Evolutionary conservation across 2,888 invertebrate genomes (phyloP).

Genomic region (Tetanocera ferruginea): DNA sequence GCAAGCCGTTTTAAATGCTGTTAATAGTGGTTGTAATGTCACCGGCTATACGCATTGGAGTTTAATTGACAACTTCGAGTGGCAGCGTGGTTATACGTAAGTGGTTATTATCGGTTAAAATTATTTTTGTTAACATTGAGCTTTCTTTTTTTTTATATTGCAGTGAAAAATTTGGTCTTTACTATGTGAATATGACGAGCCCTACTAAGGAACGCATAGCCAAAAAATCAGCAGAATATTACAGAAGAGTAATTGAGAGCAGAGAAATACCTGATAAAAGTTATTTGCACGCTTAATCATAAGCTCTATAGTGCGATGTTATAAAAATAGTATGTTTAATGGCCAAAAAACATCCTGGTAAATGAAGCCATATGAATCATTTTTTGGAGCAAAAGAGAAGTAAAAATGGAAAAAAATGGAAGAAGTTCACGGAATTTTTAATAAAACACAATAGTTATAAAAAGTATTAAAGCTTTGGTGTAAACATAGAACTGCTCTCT

Average conservation of each 20-base stretch:
- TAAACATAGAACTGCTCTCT: no score
- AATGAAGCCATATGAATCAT: no score
- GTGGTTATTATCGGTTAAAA: slow-evolving; percentile 33
- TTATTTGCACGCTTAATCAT: background rate
- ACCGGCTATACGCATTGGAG: slow-evolving; percentile 60
- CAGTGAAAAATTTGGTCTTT: slow-evolving; percentile 79
- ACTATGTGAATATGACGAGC: slow-evolving; percentile 76
- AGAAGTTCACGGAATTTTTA: no score
- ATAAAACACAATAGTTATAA: no score
- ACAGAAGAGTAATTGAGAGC: slow-evolving; percentile 49
- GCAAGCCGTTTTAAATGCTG: slow-evolving; percentile 56
- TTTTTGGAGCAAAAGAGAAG: no score
- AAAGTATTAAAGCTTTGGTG: no score
- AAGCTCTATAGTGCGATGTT: no score
- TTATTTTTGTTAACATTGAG: slow-evolving; percentile 33
- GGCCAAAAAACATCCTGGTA: no score
- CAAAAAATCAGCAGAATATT: slow-evolving; percentile 72
- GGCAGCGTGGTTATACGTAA: slow-evolving; percentile 61
- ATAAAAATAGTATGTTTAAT: no score
- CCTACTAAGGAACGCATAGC: slow-evolving; percentile 74
- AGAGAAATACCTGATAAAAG: slow-evolving; percentile 43
- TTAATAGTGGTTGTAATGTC: slow-evolving; percentile 59
- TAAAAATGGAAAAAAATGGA: no score
- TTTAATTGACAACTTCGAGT: slow-evolving; percentile 64
- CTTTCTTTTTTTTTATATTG: slow-evolving; percentile 57